phyloP scores from a whole-genome alignment of 2,797 vertebrate species.

The Melanotaenia boesemani region DNA sequence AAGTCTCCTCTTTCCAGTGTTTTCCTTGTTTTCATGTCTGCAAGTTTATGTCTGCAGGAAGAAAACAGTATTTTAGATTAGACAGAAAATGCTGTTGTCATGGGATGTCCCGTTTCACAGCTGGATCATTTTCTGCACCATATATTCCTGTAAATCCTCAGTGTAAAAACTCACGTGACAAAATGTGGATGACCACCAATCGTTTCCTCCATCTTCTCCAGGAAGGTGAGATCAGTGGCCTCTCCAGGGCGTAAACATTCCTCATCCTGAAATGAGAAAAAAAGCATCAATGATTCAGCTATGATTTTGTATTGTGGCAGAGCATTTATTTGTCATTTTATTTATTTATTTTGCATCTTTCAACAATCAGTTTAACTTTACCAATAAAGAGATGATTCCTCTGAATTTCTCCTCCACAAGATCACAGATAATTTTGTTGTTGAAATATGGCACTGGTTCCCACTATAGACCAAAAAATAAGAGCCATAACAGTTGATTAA shows the following conservation, averaged over 20 bases:
- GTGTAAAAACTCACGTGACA: conserved; percentile 85
- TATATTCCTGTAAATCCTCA: neutral
- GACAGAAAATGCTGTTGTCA: neutral
- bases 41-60: conserved; percentile 90
- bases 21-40: conserved; percentile 89
- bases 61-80: neutral
- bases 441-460: conserved; percentile 95
- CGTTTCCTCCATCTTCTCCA: conserved; percentile 94
- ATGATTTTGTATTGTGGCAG: neutral
- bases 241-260: conserved; percentile 94
- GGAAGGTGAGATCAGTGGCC: conserved; percentile 92
- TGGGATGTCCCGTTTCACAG: neutral
- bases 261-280: conserved; percentile 86
- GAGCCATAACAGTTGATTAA: neutral
- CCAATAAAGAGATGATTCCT: conserved; percentile 90
- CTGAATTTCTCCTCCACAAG: conserved; percentile 94
- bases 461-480: conserved; percentile 80
- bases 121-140: neutral
- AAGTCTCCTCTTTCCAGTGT: conserved; percentile 92
- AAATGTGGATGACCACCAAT: conserved; percentile 93
- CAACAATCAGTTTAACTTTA: conserved; percentile 25
- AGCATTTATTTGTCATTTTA: neutral
- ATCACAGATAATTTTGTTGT: conserved; percentile 98
- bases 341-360: neutral
- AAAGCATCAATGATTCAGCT: neutral